Evolutionary conservation across 2,113 vertebrate species (phyloP), one percentile per base, ranked within the genome.

Genomic region (Anthoscopus minutus): DNA sequence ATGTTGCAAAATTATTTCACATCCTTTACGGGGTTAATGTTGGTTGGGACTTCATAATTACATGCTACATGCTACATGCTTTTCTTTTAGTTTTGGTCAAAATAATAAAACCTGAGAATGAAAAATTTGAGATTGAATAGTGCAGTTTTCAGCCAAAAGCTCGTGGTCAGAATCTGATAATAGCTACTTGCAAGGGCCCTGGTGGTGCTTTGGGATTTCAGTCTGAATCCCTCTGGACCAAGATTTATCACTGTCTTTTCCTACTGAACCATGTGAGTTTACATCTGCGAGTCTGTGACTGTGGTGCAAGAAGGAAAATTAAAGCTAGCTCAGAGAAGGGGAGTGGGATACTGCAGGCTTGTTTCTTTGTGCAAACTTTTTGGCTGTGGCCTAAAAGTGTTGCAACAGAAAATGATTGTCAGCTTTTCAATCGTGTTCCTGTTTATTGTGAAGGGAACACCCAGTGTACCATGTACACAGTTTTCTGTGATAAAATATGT

Each of bases 51-150:
- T 86, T 70, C 6, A 45, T 51, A 28, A 74, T 51, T 60, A 19
- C 35, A 13, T 48, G 16, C 1, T 13, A n/a, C n/a, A n/a, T n/a
- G n/a, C n/a, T n/a, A n/a, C n/a, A n/a, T 48, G 16, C 1, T 13
- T 35, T 35, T 70, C 11, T 37, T 20, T 8, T 45, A 42, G 14
- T 66, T 69, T 77, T 31, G 2, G 11, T 50, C 9, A 60, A 73
- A n/a, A 58, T 33, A 37, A 12, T 13, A 72, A 25, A 56, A 60
- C 51, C 7, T 12, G 11, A 66, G 27, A 70, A 61, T 58, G 21
- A 82, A 74, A 56, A 71, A 5, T 7, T 44, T 82, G 47, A 22
- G 13, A 58, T 5, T 37, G 19, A 74, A 33, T 40, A 57, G 10
- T 38, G 27, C 50, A 18, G 3, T 78, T 90, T 84, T 72, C 54